These are phyloP conservation scores for Aphidius gifuensis DNA, from an alignment of 1,140 invertebrate genomes.

Conservation along the genomic window DNA sequence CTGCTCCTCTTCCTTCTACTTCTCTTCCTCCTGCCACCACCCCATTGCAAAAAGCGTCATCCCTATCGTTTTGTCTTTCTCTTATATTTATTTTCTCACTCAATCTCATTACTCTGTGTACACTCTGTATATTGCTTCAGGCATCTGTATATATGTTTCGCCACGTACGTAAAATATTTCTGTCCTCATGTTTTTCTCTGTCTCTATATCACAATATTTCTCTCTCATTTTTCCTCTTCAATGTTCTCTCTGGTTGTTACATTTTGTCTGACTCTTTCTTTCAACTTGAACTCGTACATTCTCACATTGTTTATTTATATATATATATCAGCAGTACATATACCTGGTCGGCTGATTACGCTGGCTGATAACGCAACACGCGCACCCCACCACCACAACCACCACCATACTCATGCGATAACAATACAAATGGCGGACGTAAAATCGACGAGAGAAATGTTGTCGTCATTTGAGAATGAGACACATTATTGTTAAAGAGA, in stretches of 20 bases:
- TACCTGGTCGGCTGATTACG: conserved; percentile 35
- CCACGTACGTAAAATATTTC: too few species aligned
- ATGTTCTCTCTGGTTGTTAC: too few species aligned
- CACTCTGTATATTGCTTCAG: too few species aligned
- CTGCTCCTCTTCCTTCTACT: conserved; percentile 33
- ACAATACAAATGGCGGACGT: conserved; percentile 44
- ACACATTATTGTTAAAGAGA: not conserved
- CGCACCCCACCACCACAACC: not conserved
- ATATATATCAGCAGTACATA: not conserved
- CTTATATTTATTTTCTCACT: conserved; percentile 13
- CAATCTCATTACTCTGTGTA: conserved; percentile 10
- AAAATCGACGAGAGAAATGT: not conserved
- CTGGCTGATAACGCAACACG: conserved; percentile 35
- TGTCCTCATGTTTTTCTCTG: too few species aligned
- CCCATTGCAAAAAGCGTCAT: not conserved
- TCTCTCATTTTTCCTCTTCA: too few species aligned
- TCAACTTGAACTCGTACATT: not conserved
- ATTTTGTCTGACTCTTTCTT: conserved; percentile 1
- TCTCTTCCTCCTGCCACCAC: conserved; percentile 6
- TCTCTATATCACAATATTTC: too few species aligned
- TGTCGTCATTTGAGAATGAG: not conserved
- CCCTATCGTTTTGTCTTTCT: conserved; percentile 27
- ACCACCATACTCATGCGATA: conserved; percentile 25
- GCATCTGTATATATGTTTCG: too few species aligned
- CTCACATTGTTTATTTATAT: too few species aligned